Percentiles rank a stretch among this genome's conserved stretches.
phyloP scores from a whole-genome alignment of 2,797 vertebrate species.

The Liasis olivaceus region DNA sequence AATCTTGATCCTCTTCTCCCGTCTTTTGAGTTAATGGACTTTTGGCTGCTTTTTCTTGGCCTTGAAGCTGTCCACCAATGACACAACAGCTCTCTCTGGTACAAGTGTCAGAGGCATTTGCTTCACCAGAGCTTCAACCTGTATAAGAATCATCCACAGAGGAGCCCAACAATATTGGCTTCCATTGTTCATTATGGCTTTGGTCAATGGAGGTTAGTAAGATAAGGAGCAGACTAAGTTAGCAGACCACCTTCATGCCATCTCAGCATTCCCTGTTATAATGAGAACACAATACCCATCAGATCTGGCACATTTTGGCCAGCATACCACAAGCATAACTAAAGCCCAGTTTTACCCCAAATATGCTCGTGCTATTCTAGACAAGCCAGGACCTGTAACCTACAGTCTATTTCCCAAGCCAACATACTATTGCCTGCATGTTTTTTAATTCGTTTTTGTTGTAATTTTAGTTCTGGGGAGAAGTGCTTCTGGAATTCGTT shows the following conservation, averaged over 20 bases:
- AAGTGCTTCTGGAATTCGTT: background rate
- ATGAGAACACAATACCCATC: background rate
- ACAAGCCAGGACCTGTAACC: background rate
- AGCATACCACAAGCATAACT: background rate
- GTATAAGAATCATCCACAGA: background rate
- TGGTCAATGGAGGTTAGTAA: background rate
- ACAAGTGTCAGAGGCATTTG: background rate
- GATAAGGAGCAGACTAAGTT: background rate
- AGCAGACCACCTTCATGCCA: background rate
- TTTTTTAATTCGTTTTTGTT: background rate
- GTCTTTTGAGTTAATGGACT: background rate
- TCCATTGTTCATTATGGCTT: background rate
- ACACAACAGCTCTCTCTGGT: background rate
- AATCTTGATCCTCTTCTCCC: background rate
- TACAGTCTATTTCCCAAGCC: background rate
- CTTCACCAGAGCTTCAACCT: background rate
- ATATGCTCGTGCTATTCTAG: background rate
- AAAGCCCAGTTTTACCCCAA: background rate
- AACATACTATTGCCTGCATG: background rate
- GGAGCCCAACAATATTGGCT: background rate
- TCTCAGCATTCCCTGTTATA: background rate
- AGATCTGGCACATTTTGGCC: background rate
- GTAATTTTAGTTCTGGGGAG: background rate
- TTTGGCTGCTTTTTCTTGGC: background rate
- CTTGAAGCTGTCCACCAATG: background rate